Percentiles rank a stretch among this genome's conserved stretches.
Conservation (phyloP, 2,797 vertebrate species). For the Malurus leucopterus region DNA sequence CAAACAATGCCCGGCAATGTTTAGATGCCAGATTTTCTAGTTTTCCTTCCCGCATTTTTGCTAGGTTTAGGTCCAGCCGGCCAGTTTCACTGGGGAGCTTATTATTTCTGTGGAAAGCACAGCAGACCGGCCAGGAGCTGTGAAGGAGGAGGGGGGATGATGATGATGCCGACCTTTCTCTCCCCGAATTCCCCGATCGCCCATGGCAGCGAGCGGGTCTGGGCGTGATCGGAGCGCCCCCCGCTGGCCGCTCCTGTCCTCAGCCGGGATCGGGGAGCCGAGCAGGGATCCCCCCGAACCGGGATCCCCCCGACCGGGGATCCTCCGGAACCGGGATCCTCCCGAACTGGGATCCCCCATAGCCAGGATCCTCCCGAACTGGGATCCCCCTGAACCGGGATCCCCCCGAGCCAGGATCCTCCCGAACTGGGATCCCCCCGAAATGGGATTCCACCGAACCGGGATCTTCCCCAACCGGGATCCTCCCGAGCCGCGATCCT, state of each 20-base stretch:
- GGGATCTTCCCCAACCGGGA: too few relatives aligned
- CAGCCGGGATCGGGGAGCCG: not conserved
- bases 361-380: too few relatives aligned
- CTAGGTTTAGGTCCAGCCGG: not conserved
- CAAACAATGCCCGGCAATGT: not conserved
- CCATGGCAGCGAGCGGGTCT: accelerated
- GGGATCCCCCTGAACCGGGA: too few relatives aligned
- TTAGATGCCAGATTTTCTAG: not conserved
- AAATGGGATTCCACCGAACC: too few relatives aligned
- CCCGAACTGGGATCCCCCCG: too few relatives aligned
- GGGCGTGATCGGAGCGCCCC: constrained; percentile 37
- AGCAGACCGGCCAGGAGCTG: not conserved
- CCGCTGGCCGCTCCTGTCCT: not conserved
- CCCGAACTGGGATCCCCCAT: too few relatives aligned
- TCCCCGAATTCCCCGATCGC: accelerated
- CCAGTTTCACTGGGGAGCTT: not conserved
- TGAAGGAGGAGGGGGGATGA: not conserved
- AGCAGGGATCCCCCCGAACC: accelerated
- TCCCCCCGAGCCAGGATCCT: too few relatives aligned
- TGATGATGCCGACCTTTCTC: accelerated
- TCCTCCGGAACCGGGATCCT: too few relatives aligned
- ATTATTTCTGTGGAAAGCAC: not conserved
- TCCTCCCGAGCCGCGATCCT: too few relatives aligned
- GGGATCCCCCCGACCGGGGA: too few relatives aligned
- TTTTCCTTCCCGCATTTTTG: not conserved